Evolutionary conservation across 2,797 vertebrate genomes (phyloP), one percentile per base, ranked within the genome.

Genomic region (Mus spretus): DNA sequence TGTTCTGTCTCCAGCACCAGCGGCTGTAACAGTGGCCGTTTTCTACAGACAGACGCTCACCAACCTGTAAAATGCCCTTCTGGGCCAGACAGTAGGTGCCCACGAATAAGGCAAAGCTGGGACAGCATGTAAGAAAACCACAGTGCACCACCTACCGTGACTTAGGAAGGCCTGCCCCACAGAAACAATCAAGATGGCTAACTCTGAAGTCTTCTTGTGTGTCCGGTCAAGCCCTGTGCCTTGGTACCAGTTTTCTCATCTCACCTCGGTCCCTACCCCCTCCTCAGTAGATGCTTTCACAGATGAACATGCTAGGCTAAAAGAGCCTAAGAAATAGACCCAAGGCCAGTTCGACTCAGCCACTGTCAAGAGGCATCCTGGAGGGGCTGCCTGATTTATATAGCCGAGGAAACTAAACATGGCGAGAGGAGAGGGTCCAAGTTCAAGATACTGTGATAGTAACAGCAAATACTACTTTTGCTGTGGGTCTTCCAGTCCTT

Each of bases 131-230:
- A 67, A 92, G 59, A 91, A 97, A 94, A 78, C 17, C n/a, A 28
- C 47, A 47, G 47, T 8, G 31, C 55, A 74, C 7, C 24, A 70
- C 86, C 67, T 40, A 19, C 91, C 37, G 57, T 44, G 61, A 55
- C 81, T 96, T 65, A 93, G 84, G 88, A 89, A 95, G 57, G 85
- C 53, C 57, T 90, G 93, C 92, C 79, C 89, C 83, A 65, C 55
- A 75, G 90, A 96, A 96, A 91, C 85, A 91, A 93, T 63, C 24
- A 34, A 9, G n/a, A 40, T 1, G 50, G 26, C 40, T 59, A 72
- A 84, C 37, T 65, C 44, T 63, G 65, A 84, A 65, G n/a, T 40
- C 34, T 81, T 93, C 79, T 74, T 74, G 0, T 89, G 50, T 37
- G 34, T 19, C 34, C 1, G 34, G 34, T 7, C 7, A 50, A 12